Evolutionary conservation across 2,113 vertebrate genomes (phyloP).

Genomic region (Ceyx margarethae): DNA sequence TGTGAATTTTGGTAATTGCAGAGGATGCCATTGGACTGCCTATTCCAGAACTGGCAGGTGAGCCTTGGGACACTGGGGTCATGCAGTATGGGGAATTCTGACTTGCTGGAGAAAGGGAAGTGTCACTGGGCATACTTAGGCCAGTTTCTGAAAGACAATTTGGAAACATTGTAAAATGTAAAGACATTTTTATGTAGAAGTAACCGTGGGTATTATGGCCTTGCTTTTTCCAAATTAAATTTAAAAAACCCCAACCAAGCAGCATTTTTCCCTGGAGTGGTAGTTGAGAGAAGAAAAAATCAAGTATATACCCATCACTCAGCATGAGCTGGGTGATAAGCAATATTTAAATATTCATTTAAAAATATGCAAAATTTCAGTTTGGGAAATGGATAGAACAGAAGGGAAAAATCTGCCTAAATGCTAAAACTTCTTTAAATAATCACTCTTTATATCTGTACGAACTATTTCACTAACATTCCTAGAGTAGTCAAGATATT

Average conservation of each 20-base stretch:
- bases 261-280: neutral
- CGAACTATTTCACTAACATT: neutral
- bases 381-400: neutral
- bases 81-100: slow-evolving; percentile 98
- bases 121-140: slow-evolving; percentile 92
- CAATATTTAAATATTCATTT: neutral
- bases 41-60: slow-evolving; percentile 94
- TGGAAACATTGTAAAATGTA: neutral
- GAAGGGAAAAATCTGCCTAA: neutral
- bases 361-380: neutral
- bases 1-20: slow-evolving; percentile 98
- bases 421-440: neutral
- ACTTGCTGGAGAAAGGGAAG: slow-evolving; percentile 95
- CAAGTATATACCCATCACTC: neutral
- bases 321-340: neutral
- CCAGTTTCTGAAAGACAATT: slow-evolving; percentile 76
- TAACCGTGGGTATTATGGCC: neutral
- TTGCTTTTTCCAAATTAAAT: neutral
- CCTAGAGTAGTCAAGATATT: neutral
- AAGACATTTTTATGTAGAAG: neutral
- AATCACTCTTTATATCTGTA: neutral
- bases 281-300: neutral
- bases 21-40: slow-evolving; percentile 97
- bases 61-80: slow-evolving; percentile 97
- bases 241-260: neutral